Evolutionary conservation across 2,797 vertebrate genomes (phyloP).

Genomic region (Limosa lapponica): DNA sequence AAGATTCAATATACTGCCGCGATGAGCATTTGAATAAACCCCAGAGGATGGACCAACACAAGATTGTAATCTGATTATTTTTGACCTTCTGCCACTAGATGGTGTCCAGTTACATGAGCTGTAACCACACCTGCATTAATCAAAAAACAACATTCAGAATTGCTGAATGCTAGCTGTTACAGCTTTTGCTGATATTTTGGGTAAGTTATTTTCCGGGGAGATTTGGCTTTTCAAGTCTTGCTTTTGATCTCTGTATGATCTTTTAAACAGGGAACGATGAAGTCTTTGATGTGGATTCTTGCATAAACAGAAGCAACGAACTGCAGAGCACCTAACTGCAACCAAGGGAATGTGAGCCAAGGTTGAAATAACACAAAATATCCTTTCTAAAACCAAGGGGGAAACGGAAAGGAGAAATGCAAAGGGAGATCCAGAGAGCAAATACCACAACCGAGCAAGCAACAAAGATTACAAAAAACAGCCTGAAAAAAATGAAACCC

Average conservation of each 20-base stretch:
- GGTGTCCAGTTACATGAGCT: background rate
- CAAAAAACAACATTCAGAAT: background rate
- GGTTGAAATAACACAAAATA: background rate
- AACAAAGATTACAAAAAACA: background rate
- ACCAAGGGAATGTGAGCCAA: background rate
- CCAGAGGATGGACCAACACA: background rate
- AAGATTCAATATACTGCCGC: background rate
- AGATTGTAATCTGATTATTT: background rate
- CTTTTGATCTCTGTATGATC: conserved; percentile 42
- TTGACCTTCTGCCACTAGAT: conserved; percentile 9
- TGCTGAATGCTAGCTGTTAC: background rate
- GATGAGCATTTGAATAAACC: background rate
- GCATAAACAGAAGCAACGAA: background rate
- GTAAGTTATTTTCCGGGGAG: conserved; percentile 20
- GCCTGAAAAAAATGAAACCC: background rate
- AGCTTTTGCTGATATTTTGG: background rate
- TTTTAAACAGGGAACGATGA: background rate
- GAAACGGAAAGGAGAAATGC: background rate
- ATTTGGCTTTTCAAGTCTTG: conserved; percentile 32
- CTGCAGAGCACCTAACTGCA: background rate
- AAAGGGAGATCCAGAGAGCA: background rate
- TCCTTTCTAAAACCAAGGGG: background rate
- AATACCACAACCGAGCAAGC: background rate
- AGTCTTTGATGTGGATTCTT: conserved; percentile 48
- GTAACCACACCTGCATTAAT: background rate